phyloP scores from a whole-genome alignment of 2,113 vertebrate genomes.

The Oostethus manadensis region DNA sequence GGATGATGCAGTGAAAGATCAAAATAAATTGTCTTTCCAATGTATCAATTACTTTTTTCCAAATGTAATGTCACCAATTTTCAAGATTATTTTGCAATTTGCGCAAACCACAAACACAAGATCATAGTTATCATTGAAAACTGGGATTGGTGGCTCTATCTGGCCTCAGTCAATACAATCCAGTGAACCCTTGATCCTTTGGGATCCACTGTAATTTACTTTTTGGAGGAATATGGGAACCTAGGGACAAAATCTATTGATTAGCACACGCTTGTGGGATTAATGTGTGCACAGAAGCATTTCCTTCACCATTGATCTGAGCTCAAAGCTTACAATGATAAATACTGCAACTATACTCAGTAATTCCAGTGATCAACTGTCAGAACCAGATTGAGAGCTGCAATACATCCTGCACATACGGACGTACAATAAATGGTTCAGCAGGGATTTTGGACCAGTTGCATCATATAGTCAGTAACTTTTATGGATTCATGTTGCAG shows the following conservation, averaged over 20 bases:
- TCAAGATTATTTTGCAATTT: too few species aligned
- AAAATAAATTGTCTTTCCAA: too few species aligned
- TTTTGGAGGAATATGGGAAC: conserved; percentile 25
- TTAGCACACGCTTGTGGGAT: conserved; percentile 40
- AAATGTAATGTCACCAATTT: too few species aligned
- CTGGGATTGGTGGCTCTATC: not conserved
- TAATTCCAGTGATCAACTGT: conserved; percentile 42
- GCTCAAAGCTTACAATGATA: conserved; percentile 42
- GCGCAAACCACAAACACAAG: too few species aligned
- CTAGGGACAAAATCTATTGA: conserved; percentile 6
- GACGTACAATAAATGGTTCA: not conserved
- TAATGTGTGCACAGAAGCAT: conserved; percentile 28
- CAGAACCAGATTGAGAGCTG: conserved; percentile 23
- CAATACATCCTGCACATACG: conserved; percentile 21
- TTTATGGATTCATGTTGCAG: too few species aligned
- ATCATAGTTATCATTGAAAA: too few species aligned
- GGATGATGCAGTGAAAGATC: too few species aligned
- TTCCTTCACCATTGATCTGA: conserved; percentile 50
- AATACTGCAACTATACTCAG: conserved; percentile 41
- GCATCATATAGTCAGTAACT: too few species aligned
- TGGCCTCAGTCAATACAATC: conserved; percentile 20
- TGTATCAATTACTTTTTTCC: too few species aligned
- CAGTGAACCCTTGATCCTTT: conserved; percentile 36
- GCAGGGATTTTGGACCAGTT: too few species aligned
- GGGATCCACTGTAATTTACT: conserved; percentile 43